Evolutionary conservation across 1,140 invertebrate species (phyloP), one percentile per base, ranked within the genome.

Genomic region (Aplysia californica): DNA sequence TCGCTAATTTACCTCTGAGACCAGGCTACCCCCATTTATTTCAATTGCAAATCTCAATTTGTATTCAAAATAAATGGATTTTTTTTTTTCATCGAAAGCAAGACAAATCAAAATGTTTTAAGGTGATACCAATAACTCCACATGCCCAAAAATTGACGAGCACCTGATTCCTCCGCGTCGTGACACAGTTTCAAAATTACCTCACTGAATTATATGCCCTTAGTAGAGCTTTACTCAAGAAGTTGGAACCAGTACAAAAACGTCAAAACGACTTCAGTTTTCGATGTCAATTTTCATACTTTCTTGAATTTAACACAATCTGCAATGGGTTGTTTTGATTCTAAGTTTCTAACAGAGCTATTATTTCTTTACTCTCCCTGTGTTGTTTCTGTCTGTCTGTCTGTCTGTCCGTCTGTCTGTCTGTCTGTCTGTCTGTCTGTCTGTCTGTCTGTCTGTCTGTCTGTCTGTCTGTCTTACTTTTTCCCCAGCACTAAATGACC

Each of bases 381-480:
- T n/a, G 10, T 50, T 15, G 44, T 50, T n/a, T 50, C 44, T 50
- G 10, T 50, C 10, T 50, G 44, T 50, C 44, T 50, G 44, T 50
- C 44, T 50, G 44, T 50, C 44, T 50, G 44, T 50, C 44, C n/a
- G 44, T 50, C 44, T 50, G 44, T 50, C 44, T 50, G 44, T 50
- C 44, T 50, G 44, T 50, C 44, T 50, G 44, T 50, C 69, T 55
- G 44, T 71, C 69, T 71, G 44, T 71, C 69, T 71, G 44, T 61
- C 26, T 61, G 10, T 61, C 58, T 61, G 10, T 61, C 58, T 61
- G 10, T 61, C 58, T 61, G 10, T 71, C 41, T 71, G 44, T 71
- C 41, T 71, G 44, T 71, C 69, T 71, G 6, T 71, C 69, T 71
- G 5, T 59, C 41, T 71, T 29, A 6, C 66, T 68, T 33, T 68